phyloP scores from a whole-genome alignment of 2,888 invertebrate genomes.

The Napeogenes sylphis region DNA sequence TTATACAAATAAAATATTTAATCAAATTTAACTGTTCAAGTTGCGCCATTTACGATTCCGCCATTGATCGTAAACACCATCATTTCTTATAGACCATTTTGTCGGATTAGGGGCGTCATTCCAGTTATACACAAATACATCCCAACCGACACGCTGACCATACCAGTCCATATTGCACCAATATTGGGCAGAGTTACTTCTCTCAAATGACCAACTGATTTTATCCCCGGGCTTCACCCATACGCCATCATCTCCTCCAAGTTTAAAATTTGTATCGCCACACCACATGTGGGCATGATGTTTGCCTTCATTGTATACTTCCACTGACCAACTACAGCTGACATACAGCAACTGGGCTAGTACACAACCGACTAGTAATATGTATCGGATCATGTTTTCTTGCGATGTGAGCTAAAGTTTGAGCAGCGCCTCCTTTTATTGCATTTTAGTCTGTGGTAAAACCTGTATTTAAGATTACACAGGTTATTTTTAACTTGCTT shows the following conservation, averaged over 20 bases:
- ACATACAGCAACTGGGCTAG: too few species aligned
- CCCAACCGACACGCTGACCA: background rate
- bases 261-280: background rate
- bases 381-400: too few species aligned
- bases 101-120: background rate
- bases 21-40: background rate
- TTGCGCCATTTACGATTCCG: background rate
- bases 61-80: constrained; percentile 1
- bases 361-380: too few species aligned
- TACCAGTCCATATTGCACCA: constrained; percentile 1
- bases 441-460: too few species aligned
- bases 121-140: background rate
- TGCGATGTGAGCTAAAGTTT: too few species aligned
- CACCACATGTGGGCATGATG: constrained; percentile 2
- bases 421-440: too few species aligned
- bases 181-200: background rate
- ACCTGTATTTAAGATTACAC: too few species aligned
- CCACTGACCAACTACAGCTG: background rate
- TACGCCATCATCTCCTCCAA: background rate
- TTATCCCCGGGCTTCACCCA: constrained; percentile 2
- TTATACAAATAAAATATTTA: too few species aligned
- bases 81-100: background rate
- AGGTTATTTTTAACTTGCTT: too few species aligned
- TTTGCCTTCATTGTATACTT: background rate
- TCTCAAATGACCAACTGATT: background rate